These are phyloP conservation scores for Spodoptera litura DNA, from an alignment of 1,140 invertebrate genomes.

Conservation along the genomic window DNA sequence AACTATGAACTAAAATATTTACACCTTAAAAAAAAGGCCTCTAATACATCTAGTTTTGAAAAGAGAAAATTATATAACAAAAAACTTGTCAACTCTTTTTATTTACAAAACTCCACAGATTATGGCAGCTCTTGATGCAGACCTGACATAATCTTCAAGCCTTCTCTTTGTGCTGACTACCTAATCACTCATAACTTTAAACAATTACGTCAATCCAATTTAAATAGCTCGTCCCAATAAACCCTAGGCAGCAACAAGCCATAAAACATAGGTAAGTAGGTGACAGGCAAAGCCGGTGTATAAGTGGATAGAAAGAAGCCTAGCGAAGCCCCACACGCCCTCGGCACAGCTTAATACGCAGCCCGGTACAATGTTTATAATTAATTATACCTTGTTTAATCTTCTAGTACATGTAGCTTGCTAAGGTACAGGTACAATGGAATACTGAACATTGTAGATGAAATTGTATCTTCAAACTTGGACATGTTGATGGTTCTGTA, in stretches of 20 bases:
- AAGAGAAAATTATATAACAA: too few species aligned
- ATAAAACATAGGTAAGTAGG: conserved; percentile 43
- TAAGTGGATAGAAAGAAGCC: conserved; percentile 53
- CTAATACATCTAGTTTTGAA: too few species aligned
- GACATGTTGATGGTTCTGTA: too few species aligned
- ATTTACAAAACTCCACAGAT: too few species aligned
- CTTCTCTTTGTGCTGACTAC: too few species aligned
- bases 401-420: background rate
- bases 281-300: conserved; percentile 19
- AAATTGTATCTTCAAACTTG: too few species aligned
- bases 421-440: background rate
- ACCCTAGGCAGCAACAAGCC: conserved; percentile 46
- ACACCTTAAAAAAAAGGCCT: too few species aligned
- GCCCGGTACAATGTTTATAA: conserved; percentile 44
- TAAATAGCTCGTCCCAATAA: conserved; percentile 7
- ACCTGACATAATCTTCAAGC: too few species aligned
- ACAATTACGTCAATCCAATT: conserved; percentile 37
- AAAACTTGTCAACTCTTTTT: too few species aligned
- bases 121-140: too few species aligned
- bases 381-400: conserved; percentile 46
- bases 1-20: too few species aligned
- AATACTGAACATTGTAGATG: too few species aligned
- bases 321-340: conserved; percentile 49
- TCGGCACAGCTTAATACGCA: conserved; percentile 25
- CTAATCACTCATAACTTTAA: background rate